These are phyloP conservation scores for Chlorospingus semifuscus DNA, from an alignment of 2,797 vertebrate species.

Conservation along the genomic window DNA sequence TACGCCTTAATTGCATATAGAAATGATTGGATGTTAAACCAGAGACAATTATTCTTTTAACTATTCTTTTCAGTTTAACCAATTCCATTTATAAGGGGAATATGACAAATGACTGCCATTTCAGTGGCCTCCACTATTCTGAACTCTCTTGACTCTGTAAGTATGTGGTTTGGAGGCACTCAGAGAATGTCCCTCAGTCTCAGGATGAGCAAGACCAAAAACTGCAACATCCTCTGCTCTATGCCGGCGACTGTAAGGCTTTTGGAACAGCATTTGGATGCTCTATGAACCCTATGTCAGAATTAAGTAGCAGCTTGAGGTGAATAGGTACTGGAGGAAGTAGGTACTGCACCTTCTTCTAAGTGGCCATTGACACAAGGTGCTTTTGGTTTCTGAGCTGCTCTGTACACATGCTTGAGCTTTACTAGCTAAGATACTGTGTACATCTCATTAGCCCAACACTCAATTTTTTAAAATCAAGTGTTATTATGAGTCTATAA, in stretches of 20 bases:
- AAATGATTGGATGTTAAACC: not conserved
- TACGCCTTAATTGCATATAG: slow-evolving; percentile 82
- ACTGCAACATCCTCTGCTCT: accelerated
- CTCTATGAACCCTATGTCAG: not conserved
- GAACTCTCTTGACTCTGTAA: not conserved
- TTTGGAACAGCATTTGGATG: not conserved
- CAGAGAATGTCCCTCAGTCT: not conserved
- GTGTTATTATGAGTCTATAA: not conserved
- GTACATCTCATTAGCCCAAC: not conserved
- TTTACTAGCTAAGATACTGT: not conserved
- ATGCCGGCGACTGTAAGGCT: not conserved
- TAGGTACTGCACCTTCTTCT: not conserved
- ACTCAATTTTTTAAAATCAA: not conserved
- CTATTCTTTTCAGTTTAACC: not conserved
- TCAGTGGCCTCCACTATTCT: not conserved
- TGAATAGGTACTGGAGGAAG: not conserved
- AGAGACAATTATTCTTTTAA: not conserved
- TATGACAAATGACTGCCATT: not conserved
- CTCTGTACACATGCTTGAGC: not conserved
- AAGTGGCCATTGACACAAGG: not conserved
- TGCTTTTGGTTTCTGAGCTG: not conserved
- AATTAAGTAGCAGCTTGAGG: not conserved
- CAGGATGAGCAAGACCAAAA: not conserved
- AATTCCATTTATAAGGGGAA: not conserved
- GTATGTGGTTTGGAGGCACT: not conserved